Evolutionary conservation across 1,140 invertebrate genomes (phyloP).

Genomic region (Mercenaria mercenaria): DNA sequence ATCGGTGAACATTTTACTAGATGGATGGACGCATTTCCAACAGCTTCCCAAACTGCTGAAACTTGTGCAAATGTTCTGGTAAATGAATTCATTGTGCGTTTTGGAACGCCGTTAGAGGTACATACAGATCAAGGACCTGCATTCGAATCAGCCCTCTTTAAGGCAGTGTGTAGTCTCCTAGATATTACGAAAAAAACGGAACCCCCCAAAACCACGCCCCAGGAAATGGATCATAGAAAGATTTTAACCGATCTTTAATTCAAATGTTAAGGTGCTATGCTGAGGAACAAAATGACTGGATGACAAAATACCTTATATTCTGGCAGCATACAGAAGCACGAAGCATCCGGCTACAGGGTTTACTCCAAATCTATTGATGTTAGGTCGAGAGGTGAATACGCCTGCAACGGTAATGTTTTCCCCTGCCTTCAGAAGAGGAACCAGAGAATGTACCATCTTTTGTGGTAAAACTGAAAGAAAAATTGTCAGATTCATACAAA

Average conservation of each 20-base stretch:
- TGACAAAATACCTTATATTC: background rate
- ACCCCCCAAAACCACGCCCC: background rate
- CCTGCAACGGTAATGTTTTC: background rate
- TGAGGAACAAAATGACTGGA: constrained; percentile 55
- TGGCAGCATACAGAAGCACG: background rate
- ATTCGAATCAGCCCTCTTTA: constrained; percentile 6
- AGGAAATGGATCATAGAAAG: constrained; percentile 12
- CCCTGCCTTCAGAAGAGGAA: too few relatives aligned
- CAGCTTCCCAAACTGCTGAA: background rate
- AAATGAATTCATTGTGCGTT: background rate
- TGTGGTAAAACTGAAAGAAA: background rate
- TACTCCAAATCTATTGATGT: background rate
- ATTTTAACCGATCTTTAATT: background rate
- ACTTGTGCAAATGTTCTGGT: background rate
- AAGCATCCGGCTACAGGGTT: background rate
- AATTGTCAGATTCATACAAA: background rate
- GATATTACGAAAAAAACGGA: constrained; percentile 15
- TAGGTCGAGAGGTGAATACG: constrained; percentile 44
- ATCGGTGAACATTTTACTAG: constrained; percentile 36
- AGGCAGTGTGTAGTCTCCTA: background rate
- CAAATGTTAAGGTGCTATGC: background rate
- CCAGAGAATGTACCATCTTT: too few relatives aligned
- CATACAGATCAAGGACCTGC: constrained; percentile 16
- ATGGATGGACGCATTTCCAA: constrained; percentile 22
- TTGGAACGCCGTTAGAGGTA: background rate